Evolutionary conservation across 2,888 invertebrate genomes (phyloP).

Genomic region (Meloe dianella): DNA sequence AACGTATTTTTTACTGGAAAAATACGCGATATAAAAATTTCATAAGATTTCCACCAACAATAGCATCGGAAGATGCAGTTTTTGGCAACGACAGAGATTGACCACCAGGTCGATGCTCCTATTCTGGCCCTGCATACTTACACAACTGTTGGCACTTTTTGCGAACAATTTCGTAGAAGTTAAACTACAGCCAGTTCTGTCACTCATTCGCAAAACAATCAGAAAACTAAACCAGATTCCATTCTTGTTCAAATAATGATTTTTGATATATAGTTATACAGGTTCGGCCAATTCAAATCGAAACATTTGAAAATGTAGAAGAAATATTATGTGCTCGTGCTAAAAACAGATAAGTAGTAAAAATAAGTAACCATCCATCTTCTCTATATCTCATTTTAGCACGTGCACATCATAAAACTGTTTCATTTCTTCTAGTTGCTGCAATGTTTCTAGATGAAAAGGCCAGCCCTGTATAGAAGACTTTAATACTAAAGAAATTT

Average conservation of each 20-base stretch:
- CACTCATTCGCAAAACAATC: conserved; percentile 41
- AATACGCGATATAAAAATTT: neutral
- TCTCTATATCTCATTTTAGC: too few species aligned
- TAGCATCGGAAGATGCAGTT: conserved; percentile 35
- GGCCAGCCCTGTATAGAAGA: too few species aligned
- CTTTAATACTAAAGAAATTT: neutral
- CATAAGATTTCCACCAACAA: conserved; percentile 23
- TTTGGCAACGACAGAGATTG: conserved; percentile 38
- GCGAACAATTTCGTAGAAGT: conserved; percentile 52
- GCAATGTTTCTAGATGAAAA: too few species aligned
- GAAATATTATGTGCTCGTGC: too few species aligned
- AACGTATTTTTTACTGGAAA: conserved; percentile 16
- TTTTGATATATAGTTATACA: neutral
- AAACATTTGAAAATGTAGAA: too few species aligned
- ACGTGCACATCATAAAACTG: too few species aligned
- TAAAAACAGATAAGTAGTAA: too few species aligned
- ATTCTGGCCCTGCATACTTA: conserved; percentile 50
- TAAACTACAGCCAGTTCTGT: conserved; percentile 49
- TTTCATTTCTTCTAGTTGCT: too few species aligned
- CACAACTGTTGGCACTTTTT: conserved; percentile 52
- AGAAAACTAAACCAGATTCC: conserved; percentile 49
- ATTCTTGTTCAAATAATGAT: conserved; percentile 35
- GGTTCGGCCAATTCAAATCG: too few species aligned
- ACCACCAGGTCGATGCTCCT: conserved; percentile 52
- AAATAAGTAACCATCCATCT: too few species aligned